Evolutionary conservation across 2,113 vertebrate species (phyloP), one percentile per base, ranked within the genome.

Genomic region (Oreochromis tanganicae): DNA sequence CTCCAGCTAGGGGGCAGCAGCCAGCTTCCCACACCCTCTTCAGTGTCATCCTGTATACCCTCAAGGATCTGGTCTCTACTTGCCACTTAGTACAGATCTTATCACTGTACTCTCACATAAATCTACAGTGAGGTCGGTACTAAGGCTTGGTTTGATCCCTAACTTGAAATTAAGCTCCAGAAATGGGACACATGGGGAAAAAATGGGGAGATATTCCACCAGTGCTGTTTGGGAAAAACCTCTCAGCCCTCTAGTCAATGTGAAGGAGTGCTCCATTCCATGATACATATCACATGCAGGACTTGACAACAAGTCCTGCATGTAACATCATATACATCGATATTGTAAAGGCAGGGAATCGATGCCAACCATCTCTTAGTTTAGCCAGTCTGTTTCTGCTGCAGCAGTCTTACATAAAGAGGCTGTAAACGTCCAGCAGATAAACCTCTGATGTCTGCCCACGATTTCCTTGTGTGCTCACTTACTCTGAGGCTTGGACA

Each of bases 1-100:
- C 86, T 92, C 79, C 88, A 85, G 85, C 91, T 73, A 91, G 90
- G 87, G 87, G 94, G 91, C 80, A 9, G 90, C 93, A 90, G 85
- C 73, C 90, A 61, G 71, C 91, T 80, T 85, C 38, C 87, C 87
- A 50, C 55, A 27, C 66, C 83, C 87, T 73, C 88, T 88, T 78
- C 87, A 91, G 80, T 81, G 38, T 87, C 48, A 79, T 86, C 83
- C 85, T 36, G 21, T 87, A 71, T 54, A 41, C 50, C 80, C 36
- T 63, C 19, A 56, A 80, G 81, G 84, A 81, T 85, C 80, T 79
- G 85, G 43, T 85, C 66, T 87, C 71, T 27, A 36, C 34, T 63
- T 38, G n/a, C 61, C 57, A 85, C 87, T 90, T 61, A 88, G 80
- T 88, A 34, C 88, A 71, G 84, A 87, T 90, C 88, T 90, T 19